Conservation (phyloP, 1,140 invertebrate genomes). For the Antheraea mylitta region DNA sequence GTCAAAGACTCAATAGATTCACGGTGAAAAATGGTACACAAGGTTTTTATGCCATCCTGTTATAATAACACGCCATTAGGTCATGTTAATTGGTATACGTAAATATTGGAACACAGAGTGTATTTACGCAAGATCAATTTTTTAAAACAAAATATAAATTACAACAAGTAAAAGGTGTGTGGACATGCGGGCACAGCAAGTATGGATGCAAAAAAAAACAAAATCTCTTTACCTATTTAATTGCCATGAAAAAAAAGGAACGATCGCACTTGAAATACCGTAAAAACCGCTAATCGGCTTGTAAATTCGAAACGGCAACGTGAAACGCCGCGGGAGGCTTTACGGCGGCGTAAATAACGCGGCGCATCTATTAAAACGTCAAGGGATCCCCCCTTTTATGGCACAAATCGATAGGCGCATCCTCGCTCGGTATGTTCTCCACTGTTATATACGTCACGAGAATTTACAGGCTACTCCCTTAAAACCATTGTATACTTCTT, state of each 20-base stretch:
- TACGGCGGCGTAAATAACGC: slow-evolving; percentile 20
- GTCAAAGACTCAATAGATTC: too few species aligned
- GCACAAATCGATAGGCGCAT: slow-evolving; percentile 39
- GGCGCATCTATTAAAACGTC: slow-evolving; percentile 26
- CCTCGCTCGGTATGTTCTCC: slow-evolving; percentile 19
- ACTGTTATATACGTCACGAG: slow-evolving; percentile 16
- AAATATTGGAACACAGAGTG: too few species aligned
- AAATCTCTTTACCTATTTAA: background rate
- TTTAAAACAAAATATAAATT: too few species aligned
- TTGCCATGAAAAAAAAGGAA: background rate
- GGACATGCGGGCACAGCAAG: too few species aligned
- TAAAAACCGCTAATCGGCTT: slow-evolving; percentile 26
- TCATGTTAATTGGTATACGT: too few species aligned
- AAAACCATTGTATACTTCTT: too few species aligned
- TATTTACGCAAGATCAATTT: too few species aligned
- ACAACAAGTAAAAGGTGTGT: too few species aligned
- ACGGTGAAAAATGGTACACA: too few species aligned
- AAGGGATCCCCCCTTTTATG: slow-evolving; percentile 27
- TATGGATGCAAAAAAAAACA: background rate
- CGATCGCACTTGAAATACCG: background rate
- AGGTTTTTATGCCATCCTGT: too few species aligned
- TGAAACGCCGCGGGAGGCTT: slow-evolving; percentile 20
- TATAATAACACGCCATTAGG: too few species aligned
- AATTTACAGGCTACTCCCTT: background rate
- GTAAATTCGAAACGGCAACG: slow-evolving; percentile 23